A percentile compares a stretch with the other conserved stretches of the same genome.
Conservation (phyloP, 2,888 invertebrate species). For the Acanthosepion lycidas region DNA sequence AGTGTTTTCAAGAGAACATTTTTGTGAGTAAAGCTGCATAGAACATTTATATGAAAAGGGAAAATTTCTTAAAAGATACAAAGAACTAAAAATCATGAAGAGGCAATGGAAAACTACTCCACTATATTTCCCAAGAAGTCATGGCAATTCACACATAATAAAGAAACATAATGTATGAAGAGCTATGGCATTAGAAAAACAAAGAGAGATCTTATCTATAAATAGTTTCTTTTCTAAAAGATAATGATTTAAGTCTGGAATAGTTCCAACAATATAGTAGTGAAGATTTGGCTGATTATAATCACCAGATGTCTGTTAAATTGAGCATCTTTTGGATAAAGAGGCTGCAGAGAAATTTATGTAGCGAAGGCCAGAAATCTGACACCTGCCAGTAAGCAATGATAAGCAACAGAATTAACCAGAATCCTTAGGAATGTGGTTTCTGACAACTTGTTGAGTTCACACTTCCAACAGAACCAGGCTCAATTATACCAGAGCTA, state of each 20-base stretch:
- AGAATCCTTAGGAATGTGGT: background rate
- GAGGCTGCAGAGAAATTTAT: background rate
- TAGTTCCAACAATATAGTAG: background rate
- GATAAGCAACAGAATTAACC: background rate
- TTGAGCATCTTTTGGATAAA: background rate
- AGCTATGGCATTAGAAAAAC: no score
- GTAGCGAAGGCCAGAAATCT: background rate
- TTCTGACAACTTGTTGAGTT: constrained; percentile 10
- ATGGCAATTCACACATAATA: no score
- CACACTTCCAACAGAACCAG: background rate
- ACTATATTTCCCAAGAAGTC: no score
- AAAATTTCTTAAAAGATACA: background rate
- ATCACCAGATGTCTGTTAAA: background rate
- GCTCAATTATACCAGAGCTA: background rate
- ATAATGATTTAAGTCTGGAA: background rate
- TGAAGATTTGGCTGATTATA: background rate
- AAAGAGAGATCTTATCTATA: background rate
- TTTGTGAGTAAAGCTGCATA: background rate
- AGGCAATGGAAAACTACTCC: no score
- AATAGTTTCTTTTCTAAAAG: background rate
- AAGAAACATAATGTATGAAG: no score
- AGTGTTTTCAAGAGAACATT: no score
- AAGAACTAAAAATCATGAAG: no score
- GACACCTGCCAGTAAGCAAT: background rate
- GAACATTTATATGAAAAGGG: background rate